These are phyloP conservation scores for Drosophila subsilvestris DNA, from an alignment of 2,888 invertebrate species.

Conservation along the genomic window DNA sequence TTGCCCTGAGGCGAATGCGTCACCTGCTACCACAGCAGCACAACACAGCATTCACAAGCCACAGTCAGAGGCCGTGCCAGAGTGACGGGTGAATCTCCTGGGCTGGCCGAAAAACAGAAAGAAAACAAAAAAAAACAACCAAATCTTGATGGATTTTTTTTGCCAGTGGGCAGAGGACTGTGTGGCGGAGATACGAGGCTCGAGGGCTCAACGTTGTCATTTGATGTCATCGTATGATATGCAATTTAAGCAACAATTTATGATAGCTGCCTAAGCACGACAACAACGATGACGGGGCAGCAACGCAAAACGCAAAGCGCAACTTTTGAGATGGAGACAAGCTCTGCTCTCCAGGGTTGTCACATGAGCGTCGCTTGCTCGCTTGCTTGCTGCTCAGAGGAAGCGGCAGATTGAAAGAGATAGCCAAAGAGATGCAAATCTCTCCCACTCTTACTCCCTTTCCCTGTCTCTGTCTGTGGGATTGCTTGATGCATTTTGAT, in stretches of 20 bases:
- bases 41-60: constrained; percentile 1
- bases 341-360: constrained; percentile 32
- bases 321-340: constrained; percentile 14
- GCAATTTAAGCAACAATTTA: constrained; percentile 68
- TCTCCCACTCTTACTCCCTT: constrained; percentile 10
- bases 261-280: constrained; percentile 61
- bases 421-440: constrained; percentile 41
- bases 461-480: not conserved
- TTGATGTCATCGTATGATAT: constrained; percentile 65
- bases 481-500: constrained; percentile 37
- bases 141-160: constrained; percentile 38
- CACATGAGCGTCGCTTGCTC: constrained; percentile 21
- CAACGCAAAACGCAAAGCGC: constrained; percentile 13
- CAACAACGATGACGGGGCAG: constrained; percentile 34
- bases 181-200: constrained; percentile 12
- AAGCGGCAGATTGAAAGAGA: constrained; percentile 68
- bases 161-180: not conserved
- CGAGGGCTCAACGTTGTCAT: constrained; percentile 39
- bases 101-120: constrained; percentile 20
- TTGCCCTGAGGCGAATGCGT: constrained; percentile 44
- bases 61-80: constrained; percentile 5
- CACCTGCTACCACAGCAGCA: constrained; percentile 38
- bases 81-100: constrained; percentile 26
- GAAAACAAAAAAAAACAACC: not conserved
- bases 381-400: constrained; percentile 10